Evolutionary conservation across 92 coral and sea anemone species (phyloP).

Genomic region (Desmophyllum pertusum): DNA sequence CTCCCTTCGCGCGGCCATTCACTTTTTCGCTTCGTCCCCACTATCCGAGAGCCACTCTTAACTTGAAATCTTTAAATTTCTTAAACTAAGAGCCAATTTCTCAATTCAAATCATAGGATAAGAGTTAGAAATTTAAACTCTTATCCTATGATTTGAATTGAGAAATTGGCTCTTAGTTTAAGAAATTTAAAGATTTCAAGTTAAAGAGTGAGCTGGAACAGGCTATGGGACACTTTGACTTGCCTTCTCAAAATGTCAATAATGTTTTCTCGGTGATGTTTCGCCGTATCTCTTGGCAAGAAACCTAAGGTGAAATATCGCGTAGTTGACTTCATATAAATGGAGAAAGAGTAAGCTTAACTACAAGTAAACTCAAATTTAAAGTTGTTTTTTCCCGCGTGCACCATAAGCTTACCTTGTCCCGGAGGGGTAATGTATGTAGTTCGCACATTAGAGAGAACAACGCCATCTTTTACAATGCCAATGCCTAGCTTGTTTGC

Average conservation of each 20-base stretch:
- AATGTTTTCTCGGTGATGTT: conserved; percentile 93
- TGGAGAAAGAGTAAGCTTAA: not conserved
- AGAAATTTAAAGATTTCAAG: too few relatives aligned
- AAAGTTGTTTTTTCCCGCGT: not conserved
- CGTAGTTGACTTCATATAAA: not conserved
- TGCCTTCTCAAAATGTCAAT: conserved; percentile 87
- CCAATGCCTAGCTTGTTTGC: conserved; percentile 98
- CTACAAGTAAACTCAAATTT: not conserved
- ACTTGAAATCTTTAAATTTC: too few relatives aligned
- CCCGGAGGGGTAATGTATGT: conserved; percentile 99
- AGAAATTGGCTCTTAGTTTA: too few relatives aligned
- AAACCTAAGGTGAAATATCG: conserved; percentile 66
- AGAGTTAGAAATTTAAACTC: too few relatives aligned
- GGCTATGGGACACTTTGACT: too few relatives aligned
- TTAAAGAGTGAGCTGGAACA: too few relatives aligned
- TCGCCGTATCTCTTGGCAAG: conserved; percentile 95
- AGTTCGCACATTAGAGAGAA: conserved; percentile 87
- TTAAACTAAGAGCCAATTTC: too few relatives aligned
- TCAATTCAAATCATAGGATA: too few relatives aligned
- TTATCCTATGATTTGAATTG: too few relatives aligned
- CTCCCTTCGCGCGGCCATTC: too few relatives aligned
- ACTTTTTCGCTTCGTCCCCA: too few relatives aligned
- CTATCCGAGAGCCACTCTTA: too few relatives aligned
- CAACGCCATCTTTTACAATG: conserved; percentile 88
- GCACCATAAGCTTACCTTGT: conserved; percentile 61